Percentiles rank a stretch among this genome's conserved stretches.
These are phyloP conservation scores for Amphiduros pacificus DNA, from an alignment of 2,888 invertebrate species.

Conservation along the genomic window DNA sequence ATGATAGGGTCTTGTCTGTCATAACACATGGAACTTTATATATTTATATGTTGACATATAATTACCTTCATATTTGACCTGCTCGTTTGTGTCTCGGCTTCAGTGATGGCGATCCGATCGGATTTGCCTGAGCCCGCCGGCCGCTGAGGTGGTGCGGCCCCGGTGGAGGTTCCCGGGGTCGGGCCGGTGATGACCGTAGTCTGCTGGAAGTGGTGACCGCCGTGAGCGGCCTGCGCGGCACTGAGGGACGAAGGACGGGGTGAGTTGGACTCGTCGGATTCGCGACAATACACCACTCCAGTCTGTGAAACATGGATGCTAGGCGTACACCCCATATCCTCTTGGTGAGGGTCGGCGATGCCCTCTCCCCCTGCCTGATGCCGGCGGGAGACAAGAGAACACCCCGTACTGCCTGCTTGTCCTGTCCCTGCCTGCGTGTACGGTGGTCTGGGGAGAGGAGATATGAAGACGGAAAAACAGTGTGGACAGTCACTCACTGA, in stretches of 20 bases:
- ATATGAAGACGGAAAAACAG: too few species aligned
- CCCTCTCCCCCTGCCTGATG: too few species aligned
- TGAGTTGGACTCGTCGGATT: constrained; percentile 48
- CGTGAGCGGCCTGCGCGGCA: constrained; percentile 20
- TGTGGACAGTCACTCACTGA: too few species aligned
- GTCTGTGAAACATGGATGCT: constrained; percentile 55
- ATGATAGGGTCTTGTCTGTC: too few species aligned
- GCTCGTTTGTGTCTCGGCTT: constrained; percentile 30
- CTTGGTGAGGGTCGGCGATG: too few species aligned
- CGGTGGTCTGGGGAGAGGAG: too few species aligned
- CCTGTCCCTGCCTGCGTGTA: too few species aligned
- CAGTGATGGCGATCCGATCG: constrained; percentile 10
- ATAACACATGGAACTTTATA: too few species aligned
- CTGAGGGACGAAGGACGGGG: constrained; percentile 19
- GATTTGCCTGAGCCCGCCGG: background rate
- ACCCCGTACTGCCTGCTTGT: too few species aligned
- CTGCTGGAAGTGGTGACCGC: constrained; percentile 9
- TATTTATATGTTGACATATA: too few species aligned
- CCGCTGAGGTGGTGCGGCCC: background rate
- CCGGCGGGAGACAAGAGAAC: too few species aligned
- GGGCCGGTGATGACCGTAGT: background rate
- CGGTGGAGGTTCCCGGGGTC: background rate
- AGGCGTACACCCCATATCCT: constrained; percentile 55
- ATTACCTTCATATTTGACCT: constrained; percentile 26
- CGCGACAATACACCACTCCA: constrained; percentile 52